Evolutionary conservation across 2,113 vertebrate genomes (phyloP).

Genomic region (Aspidoscelis tigris): DNA sequence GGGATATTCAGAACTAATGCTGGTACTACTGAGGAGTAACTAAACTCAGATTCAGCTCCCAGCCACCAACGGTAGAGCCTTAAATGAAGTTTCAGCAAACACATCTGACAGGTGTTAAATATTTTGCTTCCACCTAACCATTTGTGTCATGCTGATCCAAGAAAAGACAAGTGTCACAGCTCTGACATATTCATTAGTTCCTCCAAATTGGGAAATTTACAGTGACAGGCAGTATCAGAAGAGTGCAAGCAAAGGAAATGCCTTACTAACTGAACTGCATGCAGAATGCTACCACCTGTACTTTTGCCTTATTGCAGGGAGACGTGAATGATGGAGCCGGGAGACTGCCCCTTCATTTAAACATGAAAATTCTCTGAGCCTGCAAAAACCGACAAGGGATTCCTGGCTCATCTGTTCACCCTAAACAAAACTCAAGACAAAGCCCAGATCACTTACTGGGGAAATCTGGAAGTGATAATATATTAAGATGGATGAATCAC

Average conservation of each 20-base stretch:
- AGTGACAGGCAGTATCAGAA: slow-evolving; percentile 9
- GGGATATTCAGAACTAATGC: neutral
- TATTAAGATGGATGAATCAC: neutral
- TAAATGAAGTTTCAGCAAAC: slow-evolving; percentile 6
- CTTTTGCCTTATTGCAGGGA: neutral
- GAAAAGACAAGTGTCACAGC: slow-evolving; percentile 22
- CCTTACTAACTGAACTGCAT: neutral
- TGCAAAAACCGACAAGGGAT: neutral
- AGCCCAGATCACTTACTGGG: neutral
- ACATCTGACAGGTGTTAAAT: slow-evolving; percentile 19
- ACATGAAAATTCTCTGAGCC: neutral
- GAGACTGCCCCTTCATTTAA: neutral
- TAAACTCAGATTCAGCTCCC: neutral
- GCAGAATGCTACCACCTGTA: neutral
- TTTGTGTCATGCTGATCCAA: slow-evolving; percentile 20
- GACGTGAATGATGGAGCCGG: neutral
- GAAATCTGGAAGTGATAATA: neutral
- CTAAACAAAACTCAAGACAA: neutral
- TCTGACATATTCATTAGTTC: slow-evolving; percentile 24
- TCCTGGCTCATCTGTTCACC: neutral
- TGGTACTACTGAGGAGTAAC: too few relatives aligned
- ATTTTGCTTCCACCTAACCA: slow-evolving; percentile 11
- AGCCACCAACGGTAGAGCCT: neutral
- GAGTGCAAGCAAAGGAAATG: neutral
- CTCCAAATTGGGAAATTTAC: slow-evolving; percentile 9